phyloP scores from a whole-genome alignment of 2,888 invertebrate genomes.

The Rhagonycha lutea region DNA sequence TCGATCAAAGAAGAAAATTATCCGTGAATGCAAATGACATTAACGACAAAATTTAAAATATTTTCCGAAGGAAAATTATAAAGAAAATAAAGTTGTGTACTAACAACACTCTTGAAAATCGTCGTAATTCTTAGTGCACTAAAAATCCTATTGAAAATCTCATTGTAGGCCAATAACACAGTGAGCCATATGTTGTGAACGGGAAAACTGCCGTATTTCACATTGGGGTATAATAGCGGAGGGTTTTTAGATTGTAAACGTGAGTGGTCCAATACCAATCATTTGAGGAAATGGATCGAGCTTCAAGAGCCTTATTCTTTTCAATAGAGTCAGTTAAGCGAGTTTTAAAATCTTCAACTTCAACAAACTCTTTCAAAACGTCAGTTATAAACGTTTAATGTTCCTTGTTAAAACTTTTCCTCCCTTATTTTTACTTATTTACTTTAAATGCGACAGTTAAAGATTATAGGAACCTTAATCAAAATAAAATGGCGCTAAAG shows the following conservation, averaged over 20 bases:
- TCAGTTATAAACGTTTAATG: constrained; percentile 1
- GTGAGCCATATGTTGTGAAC: constrained; percentile 38
- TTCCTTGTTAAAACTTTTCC: neutral
- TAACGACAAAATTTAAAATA: neutral
- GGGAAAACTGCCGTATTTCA: constrained; percentile 40
- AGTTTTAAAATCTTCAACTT: constrained; percentile 27
- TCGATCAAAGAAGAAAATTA: neutral
- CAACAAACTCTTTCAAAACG: constrained; percentile 16
- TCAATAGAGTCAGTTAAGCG: constrained; percentile 28
- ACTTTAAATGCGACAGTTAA: neutral
- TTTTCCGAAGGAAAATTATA: neutral
- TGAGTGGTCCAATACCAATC: constrained; percentile 36
- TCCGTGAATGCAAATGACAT: neutral
- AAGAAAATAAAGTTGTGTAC: constrained; percentile 2
- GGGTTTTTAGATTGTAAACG: constrained; percentile 31
- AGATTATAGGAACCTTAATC: neutral
- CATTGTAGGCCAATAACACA: constrained; percentile 33
- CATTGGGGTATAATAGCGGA: constrained; percentile 34
- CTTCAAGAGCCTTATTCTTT: constrained; percentile 27
- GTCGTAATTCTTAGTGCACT: constrained; percentile 11
- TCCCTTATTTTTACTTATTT: neutral
- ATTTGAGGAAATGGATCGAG: constrained; percentile 31
- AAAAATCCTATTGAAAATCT: constrained; percentile 23
- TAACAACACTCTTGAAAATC: constrained; percentile 5
- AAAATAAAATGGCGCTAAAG: neutral